Evolutionary conservation across 2,888 invertebrate species (phyloP).

Genomic region (Cephus sareptanus): DNA sequence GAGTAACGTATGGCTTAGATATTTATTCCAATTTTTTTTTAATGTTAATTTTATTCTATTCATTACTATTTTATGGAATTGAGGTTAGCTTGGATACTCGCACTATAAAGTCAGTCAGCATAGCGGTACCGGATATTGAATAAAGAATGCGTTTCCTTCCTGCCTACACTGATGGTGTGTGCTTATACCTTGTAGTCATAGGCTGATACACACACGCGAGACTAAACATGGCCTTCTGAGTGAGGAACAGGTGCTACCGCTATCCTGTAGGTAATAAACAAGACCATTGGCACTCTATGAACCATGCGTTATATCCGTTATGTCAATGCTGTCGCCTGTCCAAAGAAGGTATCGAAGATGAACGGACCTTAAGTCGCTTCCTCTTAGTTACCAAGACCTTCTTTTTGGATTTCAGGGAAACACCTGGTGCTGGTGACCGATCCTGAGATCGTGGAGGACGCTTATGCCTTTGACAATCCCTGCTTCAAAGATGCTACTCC

Average conservation of each 20-base stretch:
- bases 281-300: not conserved
- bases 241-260: not conserved
- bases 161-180: constrained; percentile 23
- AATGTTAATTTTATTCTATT: not conserved
- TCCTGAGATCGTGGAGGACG: constrained; percentile 80
- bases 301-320: not conserved
- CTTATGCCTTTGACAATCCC: constrained; percentile 85
- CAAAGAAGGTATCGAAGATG: not conserved
- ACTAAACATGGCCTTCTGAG: constrained; percentile 47
- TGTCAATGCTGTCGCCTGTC: not conserved
- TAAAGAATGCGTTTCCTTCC: constrained; percentile 57
- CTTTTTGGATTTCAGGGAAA: constrained; percentile 70
- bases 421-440: constrained; percentile 80
- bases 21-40: too few species aligned
- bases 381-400: constrained; percentile 18
- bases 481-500: constrained; percentile 73
- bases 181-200: not conserved
- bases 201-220: constrained; percentile 11
- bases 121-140: not conserved
- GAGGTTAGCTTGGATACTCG: not conserved
- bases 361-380: constrained; percentile 12
- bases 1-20: not conserved
- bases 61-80: not conserved
- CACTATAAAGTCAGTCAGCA: not conserved
- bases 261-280: not conserved